Percentiles rank a stretch among this genome's conserved stretches.
These are phyloP conservation scores for Xenopus borealis DNA, from an alignment of 2,113 vertebrate species.

Conservation along the genomic window DNA sequence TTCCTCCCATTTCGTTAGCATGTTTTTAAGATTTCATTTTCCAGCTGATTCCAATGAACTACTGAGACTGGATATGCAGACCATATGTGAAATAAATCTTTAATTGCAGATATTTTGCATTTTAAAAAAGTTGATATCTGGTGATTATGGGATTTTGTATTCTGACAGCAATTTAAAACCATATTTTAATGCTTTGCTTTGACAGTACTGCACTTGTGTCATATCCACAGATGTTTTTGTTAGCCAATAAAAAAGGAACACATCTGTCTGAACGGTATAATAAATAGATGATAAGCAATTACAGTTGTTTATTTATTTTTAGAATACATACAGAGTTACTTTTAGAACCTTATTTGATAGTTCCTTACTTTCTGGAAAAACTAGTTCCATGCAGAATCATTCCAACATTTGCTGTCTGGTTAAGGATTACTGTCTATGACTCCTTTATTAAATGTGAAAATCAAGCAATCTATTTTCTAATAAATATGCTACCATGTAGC, in stretches of 20 bases:
- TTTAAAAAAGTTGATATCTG: neutral
- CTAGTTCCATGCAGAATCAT: no score
- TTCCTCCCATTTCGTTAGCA: no score
- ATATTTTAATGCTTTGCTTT: conserved; percentile 22
- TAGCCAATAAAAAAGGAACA: neutral
- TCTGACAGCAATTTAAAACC: conserved; percentile 4
- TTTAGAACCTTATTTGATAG: no score
- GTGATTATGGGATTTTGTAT: neutral
- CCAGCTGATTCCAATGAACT: no score
- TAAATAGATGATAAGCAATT: conserved; percentile 2
- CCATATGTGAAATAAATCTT: neutral
- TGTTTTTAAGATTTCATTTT: no score
- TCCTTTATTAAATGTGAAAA: no score
- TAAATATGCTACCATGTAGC: no score
- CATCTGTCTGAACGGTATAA: conserved; percentile 11
- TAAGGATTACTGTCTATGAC: no score
- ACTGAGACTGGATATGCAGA: neutral
- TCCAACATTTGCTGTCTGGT: no score
- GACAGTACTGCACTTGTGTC: conserved; percentile 1
- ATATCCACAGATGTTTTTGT: conserved; percentile 1
- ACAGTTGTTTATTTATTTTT: neutral
- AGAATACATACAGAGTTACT: no score
- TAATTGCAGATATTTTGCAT: neutral
- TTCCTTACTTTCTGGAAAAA: no score
- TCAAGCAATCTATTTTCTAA: no score